Base-by-base conservation (phyloP, 2,113 vertebrate species). In the Calidris pugnax region DNA sequence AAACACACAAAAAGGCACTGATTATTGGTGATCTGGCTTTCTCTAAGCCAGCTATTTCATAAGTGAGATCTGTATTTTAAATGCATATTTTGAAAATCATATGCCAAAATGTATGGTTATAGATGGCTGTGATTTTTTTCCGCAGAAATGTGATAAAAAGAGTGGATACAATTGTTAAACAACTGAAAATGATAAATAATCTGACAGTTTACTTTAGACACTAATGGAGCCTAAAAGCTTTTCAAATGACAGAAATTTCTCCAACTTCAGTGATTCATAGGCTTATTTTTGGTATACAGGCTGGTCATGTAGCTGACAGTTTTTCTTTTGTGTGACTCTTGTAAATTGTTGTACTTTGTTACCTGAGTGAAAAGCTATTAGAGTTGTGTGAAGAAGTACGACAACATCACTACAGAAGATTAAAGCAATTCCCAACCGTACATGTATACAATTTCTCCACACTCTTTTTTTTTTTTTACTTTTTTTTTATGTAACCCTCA, bases 181-280 rank as follows among this genome's bases (percentile, higher is more conserved):
- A 93, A 80, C 51, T 94, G 59, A 93, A 97, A 96, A 95, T 94
- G 48, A 83, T 94, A 95, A 97, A 95, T 92, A 96, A 78, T 51
- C 87, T 95, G 37, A 51, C 75, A 92, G 79, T 95, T 98, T 78
- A 85, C 47, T 95, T 94, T 78, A 93, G 95, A 96, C 45, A 78
- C 48, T 97, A 96, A 97, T 98, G 92, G 89, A 98, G 43, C 33
- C 85, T 96, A 86, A 98, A 98, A 98, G 81, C 90, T 96, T 96
- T 97, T 97, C 94, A 97, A 97, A 88, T 90, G 53, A 93, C 90
- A 95, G 88, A 89, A 69, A 87, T 95, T 91, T 80, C 80, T 87
- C 60, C 69, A 97, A 77, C 56, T 95, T 96, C 73, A 72, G 47
- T 92, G 76, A 98, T 96, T 97, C 67, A 28, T 87, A 76, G 66